Evolutionary conservation across 2,113 vertebrate species (phyloP), one percentile per base, ranked within the genome.

Genomic region (Pterocles gutturalis): DNA sequence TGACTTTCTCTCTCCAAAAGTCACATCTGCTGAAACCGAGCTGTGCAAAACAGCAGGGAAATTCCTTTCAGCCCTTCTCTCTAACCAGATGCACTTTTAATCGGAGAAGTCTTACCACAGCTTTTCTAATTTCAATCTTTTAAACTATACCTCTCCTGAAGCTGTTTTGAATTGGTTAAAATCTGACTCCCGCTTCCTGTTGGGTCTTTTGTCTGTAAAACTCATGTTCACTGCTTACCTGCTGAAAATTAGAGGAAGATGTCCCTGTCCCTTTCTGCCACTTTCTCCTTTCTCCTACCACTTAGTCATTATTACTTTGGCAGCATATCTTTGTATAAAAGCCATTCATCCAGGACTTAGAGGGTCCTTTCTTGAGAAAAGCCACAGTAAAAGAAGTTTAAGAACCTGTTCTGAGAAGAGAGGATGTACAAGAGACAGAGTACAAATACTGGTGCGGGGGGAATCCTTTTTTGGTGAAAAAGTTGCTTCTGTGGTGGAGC

Each of bases 391-490:
- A 73, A 77, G 17, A 43, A 29, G 2, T 24, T 9, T 15, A 73
- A 45, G 18, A 77, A 65, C 7, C 13, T 75, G 13, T 34, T 69
- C n/a, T 75, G 17, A 90, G 62, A n/a, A 34, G 49, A 46, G 20
- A 69, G 11, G 7, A 54, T 43, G 16, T 8, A 3, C 10, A 70
- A 80, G 9, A 17, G 5, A 15, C 3, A 29, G 11, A 3, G 11
- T 33, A 64, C 33, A 87, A 55, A 64, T 19, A 36, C 7, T 2
- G 0, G 3, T 12, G 3, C 8, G 7, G 7, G 5, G 1, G 5
- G 48, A 87, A 48, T 29, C 5, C 1, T 5, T 29, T 69, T 36
- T 45, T 45, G 9, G 6, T n/a, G 7, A 51, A 73, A 80, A 60
- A 51, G 8, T 45, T 46, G 8, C 25, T 78, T 11, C 41, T 66